A percentile compares a stretch with the other conserved stretches of the same genome.
Conservation (phyloP, 1,140 invertebrate species). For the Danaus melanippus region DNA sequence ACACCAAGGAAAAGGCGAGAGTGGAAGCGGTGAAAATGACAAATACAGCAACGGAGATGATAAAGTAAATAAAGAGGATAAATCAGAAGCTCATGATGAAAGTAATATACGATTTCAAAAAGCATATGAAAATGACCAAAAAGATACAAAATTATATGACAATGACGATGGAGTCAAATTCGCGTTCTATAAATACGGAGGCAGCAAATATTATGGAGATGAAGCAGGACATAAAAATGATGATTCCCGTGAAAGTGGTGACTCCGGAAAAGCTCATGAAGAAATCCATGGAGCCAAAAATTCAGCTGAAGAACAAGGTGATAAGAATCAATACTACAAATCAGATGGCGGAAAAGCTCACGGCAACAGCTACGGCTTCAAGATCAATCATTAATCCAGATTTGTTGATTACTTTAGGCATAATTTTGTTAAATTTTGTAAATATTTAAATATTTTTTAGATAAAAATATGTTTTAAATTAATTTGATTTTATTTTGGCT, state of each 20-base stretch:
- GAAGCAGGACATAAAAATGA: slow-evolving; percentile 61
- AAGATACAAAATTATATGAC: slow-evolving; percentile 79
- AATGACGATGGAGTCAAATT: slow-evolving; percentile 73
- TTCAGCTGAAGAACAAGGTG: slow-evolving; percentile 54
- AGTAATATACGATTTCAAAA: slow-evolving; percentile 79
- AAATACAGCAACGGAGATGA: slow-evolving; percentile 61
- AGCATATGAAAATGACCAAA: slow-evolving; percentile 79
- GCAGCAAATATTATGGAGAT: slow-evolving; percentile 6
- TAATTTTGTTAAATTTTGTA: slow-evolving; percentile 62
- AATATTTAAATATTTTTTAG: slow-evolving; percentile 50
- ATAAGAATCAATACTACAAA: slow-evolving; percentile 56
- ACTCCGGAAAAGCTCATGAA: slow-evolving; percentile 61
- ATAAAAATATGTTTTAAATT: slow-evolving; percentile 16
- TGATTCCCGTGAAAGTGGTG: slow-evolving; percentile 60
- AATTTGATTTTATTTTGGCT: slow-evolving; percentile 3
- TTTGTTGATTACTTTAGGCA: slow-evolving; percentile 38
- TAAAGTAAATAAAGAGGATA: slow-evolving; percentile 75
- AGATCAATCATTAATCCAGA: slow-evolving; percentile 43
- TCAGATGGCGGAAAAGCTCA: slow-evolving; percentile 44
- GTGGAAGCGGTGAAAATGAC: slow-evolving; percentile 43
- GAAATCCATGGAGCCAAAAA: slow-evolving; percentile 56
- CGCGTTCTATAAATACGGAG: slow-evolving; percentile 71
- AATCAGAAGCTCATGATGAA: slow-evolving; percentile 75
- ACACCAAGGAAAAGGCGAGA: slow-evolving; percentile 35
- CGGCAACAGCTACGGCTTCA: slow-evolving; percentile 58